Evolutionary conservation across 2,888 invertebrate genomes (phyloP).

Genomic region (Cremastinae sp.): DNA sequence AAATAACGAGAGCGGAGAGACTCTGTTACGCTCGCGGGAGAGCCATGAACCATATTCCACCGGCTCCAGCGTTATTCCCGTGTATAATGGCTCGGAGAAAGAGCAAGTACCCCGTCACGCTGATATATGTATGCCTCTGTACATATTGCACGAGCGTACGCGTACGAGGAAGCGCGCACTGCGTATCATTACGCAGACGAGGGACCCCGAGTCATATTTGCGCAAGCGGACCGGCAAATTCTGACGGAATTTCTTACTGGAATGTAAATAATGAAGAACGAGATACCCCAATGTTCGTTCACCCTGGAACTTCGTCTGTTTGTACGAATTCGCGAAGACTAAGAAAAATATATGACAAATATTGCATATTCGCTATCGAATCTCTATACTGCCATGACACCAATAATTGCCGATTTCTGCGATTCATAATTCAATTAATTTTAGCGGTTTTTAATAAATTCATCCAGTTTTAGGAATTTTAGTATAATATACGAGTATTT

Average conservation of each 20-base stretch:
- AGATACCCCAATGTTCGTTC: slow-evolving; percentile 20
- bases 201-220: slow-evolving; percentile 43
- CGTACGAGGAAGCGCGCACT: background rate
- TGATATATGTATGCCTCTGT: slow-evolving; percentile 10
- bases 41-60: slow-evolving; percentile 27
- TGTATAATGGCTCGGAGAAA: slow-evolving; percentile 31
- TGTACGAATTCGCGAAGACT: slow-evolving; percentile 29
- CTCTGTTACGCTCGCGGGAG: slow-evolving; percentile 28
- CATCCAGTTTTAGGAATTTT: too few species aligned
- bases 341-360: too few species aligned
- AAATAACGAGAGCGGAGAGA: slow-evolving; percentile 48
- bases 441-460: too few species aligned
- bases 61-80: background rate
- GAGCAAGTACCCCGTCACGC: slow-evolving; percentile 40
- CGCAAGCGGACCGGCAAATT: slow-evolving; percentile 50
- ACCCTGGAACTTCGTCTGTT: slow-evolving; percentile 2
- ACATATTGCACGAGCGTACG: slow-evolving; percentile 3
- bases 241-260: slow-evolving; percentile 24
- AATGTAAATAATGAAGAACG: background rate
- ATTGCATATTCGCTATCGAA: background rate
- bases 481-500: too few species aligned
- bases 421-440: too few species aligned
- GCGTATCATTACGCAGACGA: slow-evolving; percentile 54
- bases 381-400: too few species aligned
- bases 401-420: too few species aligned